Conservation (phyloP, 2,888 invertebrate species). For the Hypomecis atomaria region DNA sequence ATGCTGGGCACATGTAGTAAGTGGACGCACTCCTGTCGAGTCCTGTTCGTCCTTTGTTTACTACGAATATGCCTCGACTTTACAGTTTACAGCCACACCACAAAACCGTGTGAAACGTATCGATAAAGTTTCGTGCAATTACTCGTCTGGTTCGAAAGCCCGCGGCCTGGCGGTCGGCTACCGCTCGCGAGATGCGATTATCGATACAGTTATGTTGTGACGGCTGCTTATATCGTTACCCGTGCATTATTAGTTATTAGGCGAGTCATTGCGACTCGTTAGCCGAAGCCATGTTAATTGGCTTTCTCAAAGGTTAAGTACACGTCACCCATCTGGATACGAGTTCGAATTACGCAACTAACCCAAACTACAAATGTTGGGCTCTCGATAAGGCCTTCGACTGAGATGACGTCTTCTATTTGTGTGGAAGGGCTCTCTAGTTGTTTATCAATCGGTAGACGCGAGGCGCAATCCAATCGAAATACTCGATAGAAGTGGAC, state of each 20-base stretch:
- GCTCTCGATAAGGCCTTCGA: background rate
- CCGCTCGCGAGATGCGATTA: conserved; percentile 74
- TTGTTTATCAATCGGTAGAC: conserved; percentile 70
- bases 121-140: conserved; percentile 73
- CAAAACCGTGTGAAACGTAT: conserved; percentile 74
- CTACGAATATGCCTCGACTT: conserved; percentile 51
- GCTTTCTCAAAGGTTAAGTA: conserved; percentile 64
- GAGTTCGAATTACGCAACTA: conserved; percentile 60
- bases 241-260: conserved; percentile 61
- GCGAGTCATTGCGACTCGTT: conserved; percentile 60
- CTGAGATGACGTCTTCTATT: conserved; percentile 43
- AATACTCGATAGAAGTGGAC: conserved; percentile 76
- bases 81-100: conserved; percentile 47
- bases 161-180: conserved; percentile 62
- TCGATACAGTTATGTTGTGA: conserved; percentile 78
- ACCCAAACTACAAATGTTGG: conserved; percentile 9
- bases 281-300: conserved; percentile 63
- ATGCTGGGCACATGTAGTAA: conserved; percentile 79
- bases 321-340: conserved; percentile 54
- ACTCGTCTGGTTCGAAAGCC: conserved; percentile 59
- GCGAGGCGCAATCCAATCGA: conserved; percentile 59
- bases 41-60: conserved; percentile 69
- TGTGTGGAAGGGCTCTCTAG: conserved; percentile 51
- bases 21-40: conserved; percentile 72
- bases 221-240: conserved; percentile 69